A percentile compares a stretch with the other conserved stretches of the same genome.
Evolutionary conservation across 2,113 vertebrate species (phyloP).

Genomic region (Empidonax alnorum): DNA sequence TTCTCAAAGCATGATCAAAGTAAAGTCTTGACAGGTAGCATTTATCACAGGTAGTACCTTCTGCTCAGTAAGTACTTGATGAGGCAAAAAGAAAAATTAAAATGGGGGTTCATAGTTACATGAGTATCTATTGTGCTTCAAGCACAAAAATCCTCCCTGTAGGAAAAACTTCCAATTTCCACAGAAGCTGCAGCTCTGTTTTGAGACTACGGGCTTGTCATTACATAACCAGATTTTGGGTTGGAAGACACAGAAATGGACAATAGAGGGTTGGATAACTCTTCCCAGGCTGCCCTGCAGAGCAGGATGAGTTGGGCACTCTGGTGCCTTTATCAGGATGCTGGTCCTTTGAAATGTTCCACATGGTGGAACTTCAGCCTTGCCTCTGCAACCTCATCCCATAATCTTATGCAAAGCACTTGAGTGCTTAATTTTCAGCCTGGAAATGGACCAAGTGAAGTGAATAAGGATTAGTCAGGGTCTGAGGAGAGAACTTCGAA

Average conservation of each 20-base stretch:
- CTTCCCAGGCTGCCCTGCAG: not conserved
- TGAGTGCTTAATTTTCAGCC: slow-evolving; percentile 24
- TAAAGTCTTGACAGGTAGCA: slow-evolving; percentile 61
- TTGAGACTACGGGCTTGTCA: rapidly evolving
- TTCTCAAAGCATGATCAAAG: slow-evolving; percentile 55
- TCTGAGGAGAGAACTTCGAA: slow-evolving; percentile 1
- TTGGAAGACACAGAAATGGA: not conserved
- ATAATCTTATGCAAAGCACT: slow-evolving; percentile 23
- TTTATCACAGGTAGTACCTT: slow-evolving; percentile 68
- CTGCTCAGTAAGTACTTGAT: slow-evolving; percentile 10
- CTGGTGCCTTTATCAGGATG: not conserved
- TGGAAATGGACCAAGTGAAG: slow-evolving; percentile 36
- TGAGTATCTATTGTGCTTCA: not conserved
- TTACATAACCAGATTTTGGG: not conserved
- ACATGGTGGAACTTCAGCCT: not conserved
- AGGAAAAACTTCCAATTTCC: not conserved
- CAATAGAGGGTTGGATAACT: not conserved
- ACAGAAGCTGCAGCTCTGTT: not conserved
- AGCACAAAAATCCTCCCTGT: not conserved
- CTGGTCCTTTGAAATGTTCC: not conserved
- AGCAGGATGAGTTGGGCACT: not conserved
- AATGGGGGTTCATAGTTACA: not conserved
- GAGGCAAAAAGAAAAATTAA: slow-evolving; percentile 47
- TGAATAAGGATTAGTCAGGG: slow-evolving; percentile 29
- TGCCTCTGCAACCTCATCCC: not conserved